A percentile compares a stretch with the other conserved stretches of the same genome.
Evolutionary conservation across 2,888 invertebrate species (phyloP).

Genomic region (Phyllotreta cruciferae): DNA sequence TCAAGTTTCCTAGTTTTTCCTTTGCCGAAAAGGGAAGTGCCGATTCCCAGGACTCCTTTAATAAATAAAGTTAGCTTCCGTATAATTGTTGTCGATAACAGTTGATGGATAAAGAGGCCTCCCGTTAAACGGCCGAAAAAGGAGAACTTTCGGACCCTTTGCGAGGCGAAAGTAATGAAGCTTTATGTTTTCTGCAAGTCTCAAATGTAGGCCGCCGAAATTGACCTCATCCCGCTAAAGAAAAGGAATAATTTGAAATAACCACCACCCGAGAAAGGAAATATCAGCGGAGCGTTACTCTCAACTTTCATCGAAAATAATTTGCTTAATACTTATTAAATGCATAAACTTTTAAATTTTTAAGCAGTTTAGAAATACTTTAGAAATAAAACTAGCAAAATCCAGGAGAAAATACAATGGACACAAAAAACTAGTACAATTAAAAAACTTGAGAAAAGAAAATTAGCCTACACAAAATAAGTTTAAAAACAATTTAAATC

Average conservation of each 20-base stretch:
- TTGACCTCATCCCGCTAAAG: conserved; percentile 25
- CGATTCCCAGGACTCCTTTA: neutral
- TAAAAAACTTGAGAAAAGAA: no score
- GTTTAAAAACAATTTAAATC: no score
- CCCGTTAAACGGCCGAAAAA: conserved; percentile 13
- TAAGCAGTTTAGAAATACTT: no score
- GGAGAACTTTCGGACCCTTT: conserved; percentile 18
- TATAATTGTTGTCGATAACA: conserved; percentile 18
- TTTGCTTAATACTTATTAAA: neutral
- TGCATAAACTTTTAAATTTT: conserved; percentile 1
- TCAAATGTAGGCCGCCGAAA: conserved; percentile 24
- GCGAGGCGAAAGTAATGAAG: conserved; percentile 26
- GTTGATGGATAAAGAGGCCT: conserved; percentile 15
- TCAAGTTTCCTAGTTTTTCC: no score
- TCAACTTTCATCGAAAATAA: conserved; percentile 3
- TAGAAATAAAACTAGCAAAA: no score
- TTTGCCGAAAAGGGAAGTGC: neutral
- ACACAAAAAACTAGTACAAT: no score
- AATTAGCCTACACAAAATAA: no score
- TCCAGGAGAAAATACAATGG: no score
- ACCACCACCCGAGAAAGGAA: conserved; percentile 13
- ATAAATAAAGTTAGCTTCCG: conserved; percentile 17
- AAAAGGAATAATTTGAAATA: conserved; percentile 25
- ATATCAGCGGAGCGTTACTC: conserved; percentile 15
- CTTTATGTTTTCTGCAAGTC: conserved; percentile 25